Base-by-base conservation (phyloP, 1,140 invertebrate species). In the Cotesia typhae region DNA sequence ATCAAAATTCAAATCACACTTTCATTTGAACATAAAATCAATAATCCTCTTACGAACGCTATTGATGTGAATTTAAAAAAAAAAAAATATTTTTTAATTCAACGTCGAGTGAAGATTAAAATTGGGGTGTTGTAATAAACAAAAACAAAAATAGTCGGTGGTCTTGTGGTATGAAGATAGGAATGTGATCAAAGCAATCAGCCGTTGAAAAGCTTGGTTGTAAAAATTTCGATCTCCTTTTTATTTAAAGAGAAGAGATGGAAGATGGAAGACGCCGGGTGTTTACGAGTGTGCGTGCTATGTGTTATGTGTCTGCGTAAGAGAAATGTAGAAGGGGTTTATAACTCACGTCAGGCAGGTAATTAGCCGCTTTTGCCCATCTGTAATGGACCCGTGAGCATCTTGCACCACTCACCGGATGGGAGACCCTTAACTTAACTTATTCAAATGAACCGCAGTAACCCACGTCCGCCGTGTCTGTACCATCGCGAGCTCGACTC, bases 1-100 rank as follows among this genome's bases (percentile, higher is more conserved):
- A 87, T 87, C 86, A 87, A 87, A 87, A 87, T 87, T 87, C 86
- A 87, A 87, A 87, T 87, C 84, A 86, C 85, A 87, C 84, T 86
- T 85, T 87, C 85, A 81, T 76, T 76, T 83, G 80, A 82, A 83
- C 84, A 83, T 84, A 87, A 87, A 87, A 87, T 87, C 86, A 86
- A 87, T 87, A 87, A 82, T 79, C 77, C 78, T 79, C 79, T 80
- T 81, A 81, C 79, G 14, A 52, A 78, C 76, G 14, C 1, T 47
- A 47, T 47, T 47, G 5, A 6, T 47, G 41, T 47, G 41, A 10
- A 28, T 2, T 28, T 28, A 2, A 28, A 28, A 28, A 2, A 28
- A 28, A 28, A 28, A 28, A 28, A 28, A 2, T 28, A 28, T 28
- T 28, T 28, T 28, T 28, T 28, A 28, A 28, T 28, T 28, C 28